Base-by-base conservation (phyloP, 2,797 vertebrate genomes). In the Epinephelus coioides region DNA sequence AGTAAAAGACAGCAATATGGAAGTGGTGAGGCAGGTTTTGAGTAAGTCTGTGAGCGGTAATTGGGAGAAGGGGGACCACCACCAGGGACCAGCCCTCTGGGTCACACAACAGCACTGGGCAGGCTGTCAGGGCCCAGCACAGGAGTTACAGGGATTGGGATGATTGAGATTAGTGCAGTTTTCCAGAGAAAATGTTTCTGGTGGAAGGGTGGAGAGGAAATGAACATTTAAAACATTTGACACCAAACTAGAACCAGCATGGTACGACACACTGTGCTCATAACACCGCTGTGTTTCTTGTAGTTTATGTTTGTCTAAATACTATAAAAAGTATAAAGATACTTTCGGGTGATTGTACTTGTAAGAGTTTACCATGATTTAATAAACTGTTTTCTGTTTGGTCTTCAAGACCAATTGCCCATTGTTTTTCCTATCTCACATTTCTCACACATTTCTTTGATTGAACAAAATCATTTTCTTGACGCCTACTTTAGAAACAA, bases 41-140 rank as follows among this genome's bases (percentile, higher is more conserved):
- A 79, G 86, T 78, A 78, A 86, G 87, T 83, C 92, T 91, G 89
- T 93, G 89, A 92, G 91, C 59, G 56, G 90, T 95, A 95, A 95
- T 94, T 95, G 92, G 84, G 70, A 86, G 83, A 82, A 77, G 80
- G 91, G 80, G 88, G 87, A 89, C 90, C 89, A 86, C 89, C 86
- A 80, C 88, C 62, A 79, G 85, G 87, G 89, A 88, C 71, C 57
- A 76, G 85, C 87, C 91, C 91, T 86, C 54, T 63, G 87, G 93
- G 91, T 91, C 90, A 88, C 78, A 53, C 82, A 73, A 74, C 89
- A 87, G 83, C 78, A 86, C 89, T 86, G 89, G 83, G 77, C 76
- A 86, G 83, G 69, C 89, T 87, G 87, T 83, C 69, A 75, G 65
- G 75, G 77, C 66, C 83, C 68, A 60, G 72, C 71, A 76, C 59